These are phyloP conservation scores for Hypocryptadius cinnamomeus DNA, from an alignment of 2,113 vertebrate species.

Conservation along the genomic window DNA sequence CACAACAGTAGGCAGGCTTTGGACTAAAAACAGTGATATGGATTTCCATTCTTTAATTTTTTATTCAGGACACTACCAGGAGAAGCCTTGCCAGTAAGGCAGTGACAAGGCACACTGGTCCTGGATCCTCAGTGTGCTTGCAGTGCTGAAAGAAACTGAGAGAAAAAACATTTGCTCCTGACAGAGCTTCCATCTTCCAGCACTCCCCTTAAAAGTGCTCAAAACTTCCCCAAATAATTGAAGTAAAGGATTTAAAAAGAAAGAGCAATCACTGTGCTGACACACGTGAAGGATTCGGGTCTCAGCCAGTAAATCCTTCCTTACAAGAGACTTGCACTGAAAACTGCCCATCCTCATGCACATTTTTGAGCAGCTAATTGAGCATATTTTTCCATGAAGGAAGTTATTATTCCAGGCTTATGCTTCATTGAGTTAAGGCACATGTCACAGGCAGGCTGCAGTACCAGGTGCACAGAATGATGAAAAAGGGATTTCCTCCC, in stretches of 20 bases:
- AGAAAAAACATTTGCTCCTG: neutral
- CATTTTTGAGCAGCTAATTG: neutral
- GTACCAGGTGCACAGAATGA: neutral
- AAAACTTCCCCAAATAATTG: neutral
- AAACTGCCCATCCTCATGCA: neutral
- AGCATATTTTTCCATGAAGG: slow-evolving; percentile 1
- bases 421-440: neutral
- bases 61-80: neutral
- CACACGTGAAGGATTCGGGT: neutral
- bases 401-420: neutral
- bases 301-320: neutral
- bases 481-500: neutral
- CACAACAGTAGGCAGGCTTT: neutral
- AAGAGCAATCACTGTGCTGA: neutral
- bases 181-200: neutral
- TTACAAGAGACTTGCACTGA: neutral
- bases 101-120: neutral
- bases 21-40: neutral
- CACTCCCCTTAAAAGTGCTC: neutral
- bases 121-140: neutral
- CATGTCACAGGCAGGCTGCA: neutral
- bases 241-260: neutral
- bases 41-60: neutral
- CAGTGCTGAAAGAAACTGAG: neutral
- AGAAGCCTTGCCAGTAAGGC: neutral